Evolutionary conservation across 2,888 invertebrate species (phyloP), one percentile per base, ranked within the genome.

Genomic region (Agrypnus murinus): DNA sequence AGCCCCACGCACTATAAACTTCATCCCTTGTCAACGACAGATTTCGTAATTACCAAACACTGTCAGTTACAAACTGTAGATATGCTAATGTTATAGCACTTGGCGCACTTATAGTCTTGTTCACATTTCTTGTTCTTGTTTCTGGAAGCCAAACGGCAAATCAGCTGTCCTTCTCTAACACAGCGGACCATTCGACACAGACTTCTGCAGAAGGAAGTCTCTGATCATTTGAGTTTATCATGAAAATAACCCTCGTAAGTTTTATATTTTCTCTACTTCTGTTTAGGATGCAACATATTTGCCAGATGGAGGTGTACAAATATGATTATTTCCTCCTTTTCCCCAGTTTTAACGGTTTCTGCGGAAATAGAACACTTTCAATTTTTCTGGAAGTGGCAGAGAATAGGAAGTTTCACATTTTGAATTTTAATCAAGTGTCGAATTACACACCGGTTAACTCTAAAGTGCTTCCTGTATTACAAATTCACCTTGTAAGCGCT

Each of bases 51-150:
- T 70, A 70, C 70, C 70, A 65, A 70, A 70, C 70, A 70, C 64
- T 65, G 70, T 70, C 70, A 65, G 65, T 70, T 60, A 70, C 70
- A 70, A 70, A 70, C 65, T 65, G 64, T 60, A 65, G 70, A 70
- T 70, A 70, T 70, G 70, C 70, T 70, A 70, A 70, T 70, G 48
- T 70, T 65, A 70, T 70, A 59, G 70, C 70, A 65, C 60, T 70
- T 65, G 70, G 60, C 53, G 60, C 70, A 70, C 70, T 65, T 60
- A 65, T 59, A 65, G 59, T 50, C 60, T 60, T 70, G 70, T 65
- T 65, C 70, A 32, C 60, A 65, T 60, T 70, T 70, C 70, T 70
- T 70, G 70, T 46, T 57, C 65, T 70, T 60, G 60, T 53, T 60
- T 34, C 34, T 59, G 31, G 17, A 25, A 55, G 65, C 45, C 40